Evolutionary conservation across 2,113 vertebrate genomes (phyloP).

Genomic region (Protomyctophum bolini): DNA sequence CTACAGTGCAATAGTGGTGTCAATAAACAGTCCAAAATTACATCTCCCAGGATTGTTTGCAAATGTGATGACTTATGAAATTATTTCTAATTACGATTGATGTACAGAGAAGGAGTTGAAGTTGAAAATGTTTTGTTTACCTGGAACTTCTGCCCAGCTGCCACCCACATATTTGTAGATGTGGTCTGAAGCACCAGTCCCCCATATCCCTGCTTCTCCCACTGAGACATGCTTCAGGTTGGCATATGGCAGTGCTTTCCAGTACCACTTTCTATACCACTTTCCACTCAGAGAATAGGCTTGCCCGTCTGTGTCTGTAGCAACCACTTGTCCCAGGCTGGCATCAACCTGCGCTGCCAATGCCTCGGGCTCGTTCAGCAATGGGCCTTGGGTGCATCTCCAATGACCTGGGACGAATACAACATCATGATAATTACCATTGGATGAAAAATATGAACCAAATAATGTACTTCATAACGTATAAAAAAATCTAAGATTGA

Average conservation of each 20-base stretch:
- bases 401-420: conserved; percentile 4
- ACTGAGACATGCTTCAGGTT: conserved; percentile 20
- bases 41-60: background rate
- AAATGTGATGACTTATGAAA: background rate
- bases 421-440: background rate
- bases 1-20: too few relatives aligned
- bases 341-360: conserved; percentile 23
- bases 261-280: too few relatives aligned
- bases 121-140: background rate
- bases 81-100: too few relatives aligned
- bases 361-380: background rate
- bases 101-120: background rate
- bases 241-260: background rate
- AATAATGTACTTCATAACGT: too few relatives aligned
- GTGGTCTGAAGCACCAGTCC: accelerated
- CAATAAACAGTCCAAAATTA: too few relatives aligned
- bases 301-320: background rate
- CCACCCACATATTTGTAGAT: conserved; percentile 15
- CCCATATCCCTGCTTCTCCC: conserved; percentile 40
- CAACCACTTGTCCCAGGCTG: conserved; percentile 20
- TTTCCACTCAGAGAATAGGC: conserved; percentile 14
- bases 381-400: background rate
- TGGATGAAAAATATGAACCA: too few relatives aligned
- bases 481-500: too few relatives aligned
- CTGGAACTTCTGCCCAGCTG: background rate